Conservation (phyloP, 2,797 vertebrate species). For the Etheostoma nigrum region DNA sequence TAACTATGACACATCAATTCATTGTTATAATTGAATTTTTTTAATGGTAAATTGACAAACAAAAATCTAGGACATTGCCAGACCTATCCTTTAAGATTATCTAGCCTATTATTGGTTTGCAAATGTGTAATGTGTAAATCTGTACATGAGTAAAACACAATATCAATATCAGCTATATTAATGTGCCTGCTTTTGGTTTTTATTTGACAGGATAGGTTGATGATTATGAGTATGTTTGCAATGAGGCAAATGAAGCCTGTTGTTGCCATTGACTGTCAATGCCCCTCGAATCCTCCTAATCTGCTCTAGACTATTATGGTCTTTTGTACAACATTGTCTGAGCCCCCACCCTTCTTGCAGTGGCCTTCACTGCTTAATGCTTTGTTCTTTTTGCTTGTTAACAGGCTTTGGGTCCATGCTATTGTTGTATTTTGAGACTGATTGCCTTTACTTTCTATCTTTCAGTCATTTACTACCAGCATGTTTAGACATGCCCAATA, state of each 20-base stretch:
- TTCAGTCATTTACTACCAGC: slow-evolving; percentile 18
- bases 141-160: slow-evolving; percentile 12
- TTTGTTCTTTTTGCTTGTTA: slow-evolving; percentile 12
- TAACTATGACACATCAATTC: neutral
- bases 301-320: slow-evolving; percentile 30
- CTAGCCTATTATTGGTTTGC: neutral
- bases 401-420: slow-evolving; percentile 2
- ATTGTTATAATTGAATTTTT: neutral
- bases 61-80: neutral
- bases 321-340: slow-evolving; percentile 28
- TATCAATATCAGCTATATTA: slow-evolving; percentile 13
- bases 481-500: slow-evolving; percentile 1
- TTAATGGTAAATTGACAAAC: neutral
- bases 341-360: neutral
- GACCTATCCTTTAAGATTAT: neutral
- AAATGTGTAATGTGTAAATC: neutral
- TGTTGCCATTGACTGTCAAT: slow-evolving; percentile 38
- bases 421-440: slow-evolving; percentile 2
- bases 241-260: slow-evolving; percentile 11
- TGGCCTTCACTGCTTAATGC: slow-evolving; percentile 9
- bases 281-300: neutral
- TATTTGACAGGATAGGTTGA: slow-evolving; percentile 26
- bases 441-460: neutral
- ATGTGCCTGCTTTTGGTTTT: slow-evolving; percentile 22
- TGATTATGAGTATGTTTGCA: slow-evolving; percentile 24